phyloP scores from a whole-genome alignment of 2,113 vertebrate species.

The Barnardius zonarius region DNA sequence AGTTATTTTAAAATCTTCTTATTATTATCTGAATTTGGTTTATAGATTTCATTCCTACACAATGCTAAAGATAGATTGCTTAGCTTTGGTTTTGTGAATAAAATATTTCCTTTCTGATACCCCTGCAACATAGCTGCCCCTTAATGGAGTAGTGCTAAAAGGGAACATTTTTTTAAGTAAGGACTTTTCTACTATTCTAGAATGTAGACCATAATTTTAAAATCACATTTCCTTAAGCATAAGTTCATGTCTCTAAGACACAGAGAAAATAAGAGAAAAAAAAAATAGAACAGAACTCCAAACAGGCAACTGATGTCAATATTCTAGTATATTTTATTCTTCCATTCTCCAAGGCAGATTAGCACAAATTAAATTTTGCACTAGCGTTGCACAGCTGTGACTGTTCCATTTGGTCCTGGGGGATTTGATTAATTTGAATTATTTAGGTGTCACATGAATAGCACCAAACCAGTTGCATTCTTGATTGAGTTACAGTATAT shows the following conservation, averaged over 20 bases:
- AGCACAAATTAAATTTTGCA: slow-evolving; percentile 41
- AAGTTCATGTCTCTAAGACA: not conserved
- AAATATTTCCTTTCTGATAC: not conserved
- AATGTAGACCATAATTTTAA: not conserved
- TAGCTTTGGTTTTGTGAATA: not conserved
- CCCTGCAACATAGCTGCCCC: not conserved
- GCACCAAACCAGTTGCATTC: not conserved
- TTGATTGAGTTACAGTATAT: slow-evolving; percentile 8
- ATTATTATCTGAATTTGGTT: not conserved
- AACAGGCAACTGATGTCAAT: not conserved
- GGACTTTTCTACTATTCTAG: not conserved
- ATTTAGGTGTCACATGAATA: not conserved
- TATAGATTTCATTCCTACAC: not conserved
- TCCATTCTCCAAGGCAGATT: not conserved
- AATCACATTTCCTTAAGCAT: not conserved
- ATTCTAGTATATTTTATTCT: not conserved
- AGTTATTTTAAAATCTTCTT: not conserved
- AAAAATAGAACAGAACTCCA: not conserved
- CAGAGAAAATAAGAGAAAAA: not conserved
- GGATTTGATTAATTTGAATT: slow-evolving; percentile 34
- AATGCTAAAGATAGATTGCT: not conserved
- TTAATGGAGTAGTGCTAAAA: not conserved
- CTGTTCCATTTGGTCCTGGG: slow-evolving; percentile 8
- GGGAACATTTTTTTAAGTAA: not conserved
- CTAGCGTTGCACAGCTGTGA: not conserved